These are phyloP conservation scores for Eupithecia insigniata DNA, from an alignment of 2,888 invertebrate genomes.

Conservation along the genomic window DNA sequence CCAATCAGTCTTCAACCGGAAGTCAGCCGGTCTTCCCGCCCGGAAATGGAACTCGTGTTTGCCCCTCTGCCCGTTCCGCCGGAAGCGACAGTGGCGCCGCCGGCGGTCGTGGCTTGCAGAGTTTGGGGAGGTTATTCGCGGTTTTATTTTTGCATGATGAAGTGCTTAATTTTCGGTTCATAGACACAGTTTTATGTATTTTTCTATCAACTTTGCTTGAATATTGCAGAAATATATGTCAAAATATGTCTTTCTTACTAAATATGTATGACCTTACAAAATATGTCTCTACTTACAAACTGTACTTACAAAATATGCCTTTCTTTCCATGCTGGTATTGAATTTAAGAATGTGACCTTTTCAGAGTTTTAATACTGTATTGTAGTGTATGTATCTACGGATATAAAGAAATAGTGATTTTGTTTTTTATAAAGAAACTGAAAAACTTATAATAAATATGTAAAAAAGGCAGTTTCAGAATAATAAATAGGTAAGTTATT, in stretches of 20 bases:
- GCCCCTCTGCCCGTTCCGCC: slow-evolving; percentile 64
- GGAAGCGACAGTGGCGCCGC: slow-evolving; percentile 68
- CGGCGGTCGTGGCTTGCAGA: slow-evolving; percentile 47
- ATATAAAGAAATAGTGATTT: no score
- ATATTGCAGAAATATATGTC: not conserved
- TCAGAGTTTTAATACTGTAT: no score
- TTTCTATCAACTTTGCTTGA: not conserved
- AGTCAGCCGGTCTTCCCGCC: slow-evolving; percentile 71
- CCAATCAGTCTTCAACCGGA: slow-evolving; percentile 81
- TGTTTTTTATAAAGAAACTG: no score
- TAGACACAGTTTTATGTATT: not conserved
- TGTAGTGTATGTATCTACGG: no score
- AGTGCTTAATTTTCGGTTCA: not conserved
- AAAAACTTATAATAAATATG: no score
- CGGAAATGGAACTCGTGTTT: slow-evolving; percentile 82
- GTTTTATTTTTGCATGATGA: not conserved
- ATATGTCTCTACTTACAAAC: no score
- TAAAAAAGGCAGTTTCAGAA: no score
- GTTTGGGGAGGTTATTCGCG: slow-evolving; percentile 22
- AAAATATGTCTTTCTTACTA: not conserved
- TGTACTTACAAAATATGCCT: not conserved
- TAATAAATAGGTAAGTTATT: not conserved
- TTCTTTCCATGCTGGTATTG: not conserved
- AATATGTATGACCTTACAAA: no score
- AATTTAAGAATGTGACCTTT: not conserved